Conservation (phyloP, 2,888 invertebrate genomes). For the Caenorhabditis drosophilae region DNA sequence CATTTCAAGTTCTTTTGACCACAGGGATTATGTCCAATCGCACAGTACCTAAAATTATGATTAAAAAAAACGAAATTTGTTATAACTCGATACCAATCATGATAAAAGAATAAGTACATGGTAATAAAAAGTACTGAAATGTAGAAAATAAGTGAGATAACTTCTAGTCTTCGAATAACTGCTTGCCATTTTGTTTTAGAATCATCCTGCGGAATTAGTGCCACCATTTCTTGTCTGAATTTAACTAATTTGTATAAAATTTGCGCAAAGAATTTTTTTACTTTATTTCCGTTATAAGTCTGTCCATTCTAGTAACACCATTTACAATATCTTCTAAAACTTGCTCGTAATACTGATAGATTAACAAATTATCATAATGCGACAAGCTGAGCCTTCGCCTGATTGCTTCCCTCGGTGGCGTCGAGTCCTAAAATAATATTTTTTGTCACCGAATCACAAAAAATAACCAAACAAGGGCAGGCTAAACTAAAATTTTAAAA, state of each 20-base stretch:
- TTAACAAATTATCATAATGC: conserved; percentile 64
- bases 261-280: conserved; percentile 4
- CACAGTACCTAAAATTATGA: conserved; percentile 56
- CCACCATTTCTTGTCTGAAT: conserved; percentile 59
- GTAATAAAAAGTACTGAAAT: conserved; percentile 61
- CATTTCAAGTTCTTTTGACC: conserved; percentile 63
- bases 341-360: conserved; percentile 66
- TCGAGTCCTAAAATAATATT: conserved; percentile 10
- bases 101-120: conserved; percentile 67
- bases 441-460: conserved; percentile 27
- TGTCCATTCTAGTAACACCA: conserved; percentile 56
- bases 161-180: conserved; percentile 63
- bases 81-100: conserved; percentile 55
- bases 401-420: conserved; percentile 46
- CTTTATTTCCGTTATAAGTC: conserved; percentile 57
- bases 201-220: conserved; percentile 60
- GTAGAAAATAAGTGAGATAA: conserved; percentile 66
- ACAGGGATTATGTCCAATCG: conserved; percentile 65
- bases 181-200: conserved; percentile 61
- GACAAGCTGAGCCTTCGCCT: conserved; percentile 60
- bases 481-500: not conserved
- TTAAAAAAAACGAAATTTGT: not conserved
- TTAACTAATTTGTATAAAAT: not conserved
- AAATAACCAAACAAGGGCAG: not conserved
- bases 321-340: conserved; percentile 59